Conservation (phyloP, 53 echinoderm and acorn worm genomes). For the Echinarachnius parma region DNA sequence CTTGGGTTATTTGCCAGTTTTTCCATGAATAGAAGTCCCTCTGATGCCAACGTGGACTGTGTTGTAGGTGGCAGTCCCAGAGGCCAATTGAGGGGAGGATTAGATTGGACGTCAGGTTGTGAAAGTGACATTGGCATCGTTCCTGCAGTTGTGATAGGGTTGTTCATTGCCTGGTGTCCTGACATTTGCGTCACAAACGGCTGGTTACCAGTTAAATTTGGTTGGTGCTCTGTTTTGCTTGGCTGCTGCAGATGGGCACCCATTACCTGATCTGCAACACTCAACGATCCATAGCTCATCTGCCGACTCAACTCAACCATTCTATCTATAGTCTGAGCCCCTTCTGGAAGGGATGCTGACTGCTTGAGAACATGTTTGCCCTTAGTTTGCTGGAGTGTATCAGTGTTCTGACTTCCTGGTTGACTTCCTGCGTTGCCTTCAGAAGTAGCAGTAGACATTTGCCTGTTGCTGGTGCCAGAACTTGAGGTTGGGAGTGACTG, state of each 20-base stretch:
- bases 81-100: slow-evolving; percentile 52
- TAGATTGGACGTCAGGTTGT: not conserved
- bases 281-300: slow-evolving; percentile 31
- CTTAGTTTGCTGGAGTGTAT: no score
- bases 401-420: no score
- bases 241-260: slow-evolving; percentile 11
- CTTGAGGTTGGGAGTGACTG: not conserved
- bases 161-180: slow-evolving; percentile 2
- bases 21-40: slow-evolving; percentile 80
- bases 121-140: slow-evolving; percentile 11
- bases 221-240: not conserved
- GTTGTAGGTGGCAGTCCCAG: slow-evolving; percentile 35
- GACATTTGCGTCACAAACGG: not conserved
- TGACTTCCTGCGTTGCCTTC: no score
- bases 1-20: slow-evolving; percentile 58
- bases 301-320: slow-evolving; percentile 41
- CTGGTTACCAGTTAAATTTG: slow-evolving; percentile 3
- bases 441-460: slow-evolving; percentile 2
- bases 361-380: no score
- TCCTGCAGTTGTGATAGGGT: slow-evolving; percentile 5
- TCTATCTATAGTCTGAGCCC: slow-evolving; percentile 29
- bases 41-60: slow-evolving; percentile 55
- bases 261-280: slow-evolving; percentile 31
- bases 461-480: not conserved
- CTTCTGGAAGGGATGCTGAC: not conserved